Base-by-base conservation (phyloP, 1,140 invertebrate species). In the Caerostris extrusa region DNA sequence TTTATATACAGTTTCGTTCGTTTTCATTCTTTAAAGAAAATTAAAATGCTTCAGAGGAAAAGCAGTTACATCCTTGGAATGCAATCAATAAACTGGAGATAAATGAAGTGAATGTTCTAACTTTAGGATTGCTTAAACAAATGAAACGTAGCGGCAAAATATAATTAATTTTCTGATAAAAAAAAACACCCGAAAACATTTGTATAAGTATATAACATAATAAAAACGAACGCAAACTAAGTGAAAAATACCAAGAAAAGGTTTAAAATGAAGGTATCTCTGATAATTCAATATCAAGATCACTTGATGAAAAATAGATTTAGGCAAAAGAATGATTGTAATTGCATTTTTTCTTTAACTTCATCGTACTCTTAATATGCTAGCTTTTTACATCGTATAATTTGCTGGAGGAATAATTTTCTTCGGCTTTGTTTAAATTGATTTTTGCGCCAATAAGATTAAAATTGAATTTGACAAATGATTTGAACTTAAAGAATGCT, bases 301-400 rank as follows among this genome's bases (percentile, higher is more conserved):
- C 34, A 87, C 58, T 53, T 61, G 58, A 87, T 64, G 85, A 87
- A 87, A 87, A 87, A 87, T 19, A 85, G 55, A 85, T 85, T 56
- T 56, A n/a, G 34, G 82, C 17, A 34, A 19, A 85, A 7, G 60
- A 64, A 87, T 87, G 60, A 87, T 87, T 34, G 60, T 19, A 61
- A 87, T 87, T 64, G 34, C n/a, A 53, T 14, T 56, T 34, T 34
- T 34, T 87, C 56, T 64, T 17, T 87, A 50, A 19, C 19, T 64
- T 87, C 60, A 64, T 57, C 10, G 34, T 87, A 87, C 61, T 64
- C 64, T 87, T 57, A 83, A 58, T 17, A 19, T 7, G 53, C 53
- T 55, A 56, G 55, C 3, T 17, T 83, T 83, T 83, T 77, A 12
- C 34, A 4, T 12, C 7, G 3, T 8, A 50, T 50, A 77, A 77